These are phyloP conservation scores for Dilophus febrilis DNA, from an alignment of 2,888 invertebrate species.

Conservation along the genomic window DNA sequence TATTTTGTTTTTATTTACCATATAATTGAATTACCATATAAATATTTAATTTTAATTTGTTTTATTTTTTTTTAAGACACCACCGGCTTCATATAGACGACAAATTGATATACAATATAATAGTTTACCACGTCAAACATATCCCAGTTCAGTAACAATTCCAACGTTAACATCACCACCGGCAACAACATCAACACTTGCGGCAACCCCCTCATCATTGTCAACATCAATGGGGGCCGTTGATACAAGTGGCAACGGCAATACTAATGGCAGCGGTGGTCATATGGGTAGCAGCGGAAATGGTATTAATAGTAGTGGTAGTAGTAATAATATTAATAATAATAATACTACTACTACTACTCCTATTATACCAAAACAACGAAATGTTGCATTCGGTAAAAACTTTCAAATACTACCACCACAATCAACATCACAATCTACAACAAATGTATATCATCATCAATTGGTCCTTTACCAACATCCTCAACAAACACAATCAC, in stretches of 20 bases:
- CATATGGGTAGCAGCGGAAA: too few relatives aligned
- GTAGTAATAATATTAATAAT: not conserved
- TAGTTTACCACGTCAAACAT: slow-evolving; percentile 57
- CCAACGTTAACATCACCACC: slow-evolving; percentile 2
- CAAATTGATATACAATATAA: slow-evolving; percentile 63
- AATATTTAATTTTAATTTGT: not conserved
- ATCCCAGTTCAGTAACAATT: slow-evolving; percentile 30
- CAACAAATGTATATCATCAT: slow-evolving; percentile 8
- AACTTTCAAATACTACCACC: slow-evolving; percentile 30
- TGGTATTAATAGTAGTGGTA: too few relatives aligned
- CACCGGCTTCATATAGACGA: slow-evolving; percentile 55
- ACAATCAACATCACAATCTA: slow-evolving; percentile 20
- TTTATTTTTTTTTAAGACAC: slow-evolving; percentile 36
- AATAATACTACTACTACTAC: slow-evolving; percentile 17
- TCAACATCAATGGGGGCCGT: not conserved
- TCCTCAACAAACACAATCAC: slow-evolving; percentile 28
- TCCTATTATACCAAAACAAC: slow-evolving; percentile 25
- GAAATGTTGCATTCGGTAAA: slow-evolving; percentile 64
- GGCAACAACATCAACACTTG: slow-evolving; percentile 2
- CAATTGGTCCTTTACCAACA: slow-evolving; percentile 9
- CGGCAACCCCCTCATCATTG: slow-evolving; percentile 3
- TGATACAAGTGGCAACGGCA: slow-evolving; percentile 6
- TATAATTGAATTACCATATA: not conserved
- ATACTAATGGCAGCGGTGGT: slow-evolving; percentile 1
- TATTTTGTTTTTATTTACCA: slow-evolving; percentile 1